These are phyloP conservation scores for Holothuria leucospilota DNA, from an alignment of 53 echinoderm and acorn worm genomes.

Conservation along the genomic window DNA sequence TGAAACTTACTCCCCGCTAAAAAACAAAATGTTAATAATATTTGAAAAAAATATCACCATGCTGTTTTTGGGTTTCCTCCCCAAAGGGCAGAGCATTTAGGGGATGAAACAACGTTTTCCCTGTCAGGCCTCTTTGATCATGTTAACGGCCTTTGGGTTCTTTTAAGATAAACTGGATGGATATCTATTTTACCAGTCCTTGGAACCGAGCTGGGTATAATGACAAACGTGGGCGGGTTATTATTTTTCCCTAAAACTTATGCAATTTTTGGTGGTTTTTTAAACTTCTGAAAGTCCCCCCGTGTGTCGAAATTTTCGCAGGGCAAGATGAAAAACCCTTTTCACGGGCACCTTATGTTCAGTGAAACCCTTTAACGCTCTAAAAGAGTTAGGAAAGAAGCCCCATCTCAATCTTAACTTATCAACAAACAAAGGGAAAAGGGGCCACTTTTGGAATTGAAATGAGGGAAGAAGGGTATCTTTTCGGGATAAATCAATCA, in stretches of 20 bases:
- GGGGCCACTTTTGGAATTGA: neutral
- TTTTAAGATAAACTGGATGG: too few relatives aligned
- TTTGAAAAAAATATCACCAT: too few relatives aligned
- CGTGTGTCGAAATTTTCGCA: slow-evolving; percentile 24
- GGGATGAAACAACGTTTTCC: too few relatives aligned
- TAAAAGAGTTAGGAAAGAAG: neutral
- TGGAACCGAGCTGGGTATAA: neutral
- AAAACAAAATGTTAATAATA: too few relatives aligned
- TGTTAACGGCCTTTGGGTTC: too few relatives aligned
- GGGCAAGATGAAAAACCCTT: neutral
- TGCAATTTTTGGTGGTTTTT: slow-evolving; percentile 1
- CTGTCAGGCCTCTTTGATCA: too few relatives aligned
- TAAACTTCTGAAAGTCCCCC: neutral
- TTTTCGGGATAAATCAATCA: too few relatives aligned
- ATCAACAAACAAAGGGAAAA: neutral
- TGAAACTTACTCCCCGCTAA: too few relatives aligned
- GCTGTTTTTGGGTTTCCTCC: too few relatives aligned
- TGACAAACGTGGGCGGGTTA: neutral
- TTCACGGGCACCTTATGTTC: slow-evolving; percentile 4
- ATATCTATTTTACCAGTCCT: neutral
- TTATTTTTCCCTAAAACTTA: neutral
- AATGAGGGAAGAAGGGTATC: neutral
- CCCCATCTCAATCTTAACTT: too few relatives aligned
- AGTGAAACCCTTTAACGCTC: too few relatives aligned
- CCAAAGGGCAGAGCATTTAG: too few relatives aligned